These are phyloP conservation scores for Coluber constrictor DNA, from an alignment of 2,797 vertebrate species.

Conservation along the genomic window DNA sequence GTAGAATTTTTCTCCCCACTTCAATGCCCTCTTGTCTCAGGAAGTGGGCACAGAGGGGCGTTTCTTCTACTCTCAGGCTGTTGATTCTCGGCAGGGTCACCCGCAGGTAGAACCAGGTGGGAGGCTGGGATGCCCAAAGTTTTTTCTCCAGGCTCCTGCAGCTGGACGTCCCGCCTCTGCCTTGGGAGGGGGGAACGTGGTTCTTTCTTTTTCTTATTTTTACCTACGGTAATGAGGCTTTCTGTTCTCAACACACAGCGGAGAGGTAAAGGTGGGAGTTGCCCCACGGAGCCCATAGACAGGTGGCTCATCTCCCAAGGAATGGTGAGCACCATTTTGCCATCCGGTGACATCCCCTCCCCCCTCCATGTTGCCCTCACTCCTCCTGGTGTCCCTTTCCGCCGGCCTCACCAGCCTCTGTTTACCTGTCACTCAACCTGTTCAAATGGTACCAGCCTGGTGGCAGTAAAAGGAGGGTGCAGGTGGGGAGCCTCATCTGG, in stretches of 20 bases:
- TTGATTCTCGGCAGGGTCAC: background rate
- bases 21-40: background rate
- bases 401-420: constrained; percentile 62
- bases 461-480: constrained; percentile 66
- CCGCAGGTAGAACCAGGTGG: background rate
- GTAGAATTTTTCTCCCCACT: background rate
- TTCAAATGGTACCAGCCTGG: constrained; percentile 56
- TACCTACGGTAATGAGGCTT: constrained; percentile 73
- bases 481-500: constrained; percentile 22
- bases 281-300: constrained; percentile 98
- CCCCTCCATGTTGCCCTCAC: constrained; percentile 41
- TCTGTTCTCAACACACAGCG: constrained; percentile 92
- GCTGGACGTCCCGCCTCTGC: background rate
- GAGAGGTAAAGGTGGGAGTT: constrained; percentile 90
- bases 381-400: constrained; percentile 41
- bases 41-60: background rate
- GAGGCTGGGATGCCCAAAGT: no score
- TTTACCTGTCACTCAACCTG: constrained; percentile 60
- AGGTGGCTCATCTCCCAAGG: constrained; percentile 99
- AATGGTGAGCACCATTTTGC: constrained; percentile 98
- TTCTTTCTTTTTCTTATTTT: background rate
- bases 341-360: constrained; percentile 56
- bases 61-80: background rate
- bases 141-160: no score
- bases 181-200: background rate